Percentiles rank a stretch among this genome's conserved stretches.
Evolutionary conservation across 2,113 vertebrate genomes (phyloP).

Genomic region (Lophius piscatorius): DNA sequence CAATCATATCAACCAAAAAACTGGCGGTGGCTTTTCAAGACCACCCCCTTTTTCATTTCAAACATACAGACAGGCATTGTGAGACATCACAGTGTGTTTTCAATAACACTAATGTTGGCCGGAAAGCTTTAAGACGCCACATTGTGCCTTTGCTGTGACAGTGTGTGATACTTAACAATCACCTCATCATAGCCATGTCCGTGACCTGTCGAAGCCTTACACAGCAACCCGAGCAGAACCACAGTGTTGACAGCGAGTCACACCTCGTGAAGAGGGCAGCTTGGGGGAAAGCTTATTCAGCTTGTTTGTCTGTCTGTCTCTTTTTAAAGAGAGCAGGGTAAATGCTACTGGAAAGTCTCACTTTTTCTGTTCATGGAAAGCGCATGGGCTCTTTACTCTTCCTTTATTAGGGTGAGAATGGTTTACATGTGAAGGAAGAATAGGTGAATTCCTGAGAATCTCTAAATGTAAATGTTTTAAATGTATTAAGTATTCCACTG

Average conservation of each 20-base stretch:
- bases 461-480: not conserved
- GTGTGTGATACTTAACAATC: slow-evolving; percentile 77
- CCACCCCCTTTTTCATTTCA: slow-evolving; percentile 62
- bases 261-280: slow-evolving; percentile 52
- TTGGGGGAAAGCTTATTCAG: slow-evolving; percentile 34
- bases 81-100: slow-evolving; percentile 65
- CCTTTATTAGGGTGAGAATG: not conserved
- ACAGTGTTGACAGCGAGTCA: slow-evolving; percentile 73
- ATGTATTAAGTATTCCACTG: too few relatives aligned
- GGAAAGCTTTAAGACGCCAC: slow-evolving; percentile 76
- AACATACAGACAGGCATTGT: slow-evolving; percentile 70
- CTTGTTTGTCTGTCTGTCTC: slow-evolving; percentile 51
- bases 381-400: not conserved
- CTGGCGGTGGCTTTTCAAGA: slow-evolving; percentile 63
- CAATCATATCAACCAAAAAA: slow-evolving; percentile 24
- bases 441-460: not conserved
- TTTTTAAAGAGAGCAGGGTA: slow-evolving; percentile 38
- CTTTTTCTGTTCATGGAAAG: slow-evolving; percentile 26
- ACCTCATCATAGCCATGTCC: slow-evolving; percentile 77
- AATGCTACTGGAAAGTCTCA: slow-evolving; percentile 27
- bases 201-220: slow-evolving; percentile 71
- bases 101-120: slow-evolving; percentile 68
- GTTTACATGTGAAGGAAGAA: slow-evolving; percentile 2
- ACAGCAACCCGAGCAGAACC: slow-evolving; percentile 72
- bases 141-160: slow-evolving; percentile 77